Evolutionary conservation across 2,888 invertebrate genomes (phyloP).

Genomic region (Suillia variegata): DNA sequence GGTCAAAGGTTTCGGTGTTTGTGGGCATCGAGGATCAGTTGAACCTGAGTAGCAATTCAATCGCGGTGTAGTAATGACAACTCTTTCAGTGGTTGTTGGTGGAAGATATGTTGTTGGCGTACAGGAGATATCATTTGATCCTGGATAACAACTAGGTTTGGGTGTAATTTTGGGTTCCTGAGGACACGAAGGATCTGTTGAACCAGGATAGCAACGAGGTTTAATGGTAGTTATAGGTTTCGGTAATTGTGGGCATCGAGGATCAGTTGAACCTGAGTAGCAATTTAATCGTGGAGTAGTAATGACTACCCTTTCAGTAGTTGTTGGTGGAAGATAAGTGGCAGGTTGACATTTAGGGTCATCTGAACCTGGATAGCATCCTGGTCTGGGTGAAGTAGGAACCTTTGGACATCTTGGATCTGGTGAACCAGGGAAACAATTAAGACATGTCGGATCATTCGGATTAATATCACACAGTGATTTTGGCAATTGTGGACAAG

Average conservation of each 20-base stretch:
- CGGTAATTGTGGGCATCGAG: slow-evolving; percentile 37
- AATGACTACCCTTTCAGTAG: slow-evolving; percentile 28
- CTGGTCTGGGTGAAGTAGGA: slow-evolving; percentile 29
- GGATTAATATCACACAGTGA: slow-evolving; percentile 50
- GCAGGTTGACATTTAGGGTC: slow-evolving; percentile 50
- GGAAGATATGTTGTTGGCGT: too few relatives aligned
- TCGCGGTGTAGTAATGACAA: too few relatives aligned
- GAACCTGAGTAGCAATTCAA: slow-evolving; percentile 44
- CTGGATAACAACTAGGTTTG: not conserved
- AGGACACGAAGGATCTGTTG: slow-evolving; percentile 30
- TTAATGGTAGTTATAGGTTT: slow-evolving; percentile 33
- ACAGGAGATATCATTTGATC: too few relatives aligned
- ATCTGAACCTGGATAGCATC: slow-evolving; percentile 51
- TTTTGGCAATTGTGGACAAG: slow-evolving; percentile 29
- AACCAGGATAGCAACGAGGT: slow-evolving; percentile 17
- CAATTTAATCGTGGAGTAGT: slow-evolving; percentile 50
- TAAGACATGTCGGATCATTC: slow-evolving; percentile 27
- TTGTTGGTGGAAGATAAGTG: slow-evolving; percentile 34
- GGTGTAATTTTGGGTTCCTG: slow-evolving; percentile 22
- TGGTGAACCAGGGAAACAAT: not conserved
- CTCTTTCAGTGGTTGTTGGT: too few relatives aligned
- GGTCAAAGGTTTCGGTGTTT: not conserved
- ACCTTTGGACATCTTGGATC: slow-evolving; percentile 26
- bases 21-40: slow-evolving; percentile 42
- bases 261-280: slow-evolving; percentile 50